A percentile compares a stretch with the other conserved stretches of the same genome.
Conservation (phyloP, 2,113 vertebrate genomes). For the Callorhinus ursinus region DNA sequence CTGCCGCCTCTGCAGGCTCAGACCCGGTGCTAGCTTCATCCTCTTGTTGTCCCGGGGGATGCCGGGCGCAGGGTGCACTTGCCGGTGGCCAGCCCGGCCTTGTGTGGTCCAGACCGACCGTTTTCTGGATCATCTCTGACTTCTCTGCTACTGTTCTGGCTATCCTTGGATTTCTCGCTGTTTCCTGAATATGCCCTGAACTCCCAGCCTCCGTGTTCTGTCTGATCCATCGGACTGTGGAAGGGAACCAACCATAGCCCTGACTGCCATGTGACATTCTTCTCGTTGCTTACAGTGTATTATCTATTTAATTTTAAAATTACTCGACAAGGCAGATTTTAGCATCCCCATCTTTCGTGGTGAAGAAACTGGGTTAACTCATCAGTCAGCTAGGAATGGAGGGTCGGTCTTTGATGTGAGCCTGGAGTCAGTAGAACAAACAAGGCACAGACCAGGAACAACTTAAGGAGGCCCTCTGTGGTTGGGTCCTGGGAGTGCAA, state of each 20-base stretch:
- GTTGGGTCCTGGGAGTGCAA: accelerated
- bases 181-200: not conserved
- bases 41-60: not conserved
- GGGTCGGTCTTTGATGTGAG: not conserved
- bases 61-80: accelerated
- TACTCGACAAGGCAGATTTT: not conserved
- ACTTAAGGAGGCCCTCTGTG: not conserved
- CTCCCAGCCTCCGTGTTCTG: not conserved
- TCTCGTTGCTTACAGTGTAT: not conserved
- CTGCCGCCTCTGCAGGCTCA: not conserved
- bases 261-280: not conserved
- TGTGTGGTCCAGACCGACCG: accelerated
- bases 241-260: not conserved
- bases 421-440: not conserved
- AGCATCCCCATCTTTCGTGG: not conserved
- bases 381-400: not conserved
- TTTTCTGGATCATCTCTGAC: accelerated
- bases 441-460: accelerated
- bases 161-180: not conserved
- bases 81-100: not conserved
- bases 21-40: accelerated
- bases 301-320: not conserved
- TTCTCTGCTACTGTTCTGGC: not conserved
- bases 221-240: not conserved
- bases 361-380: not conserved